phyloP scores from a whole-genome alignment of 35 echinoderm and acorn worm genomes.

The Ptychodera flava region DNA sequence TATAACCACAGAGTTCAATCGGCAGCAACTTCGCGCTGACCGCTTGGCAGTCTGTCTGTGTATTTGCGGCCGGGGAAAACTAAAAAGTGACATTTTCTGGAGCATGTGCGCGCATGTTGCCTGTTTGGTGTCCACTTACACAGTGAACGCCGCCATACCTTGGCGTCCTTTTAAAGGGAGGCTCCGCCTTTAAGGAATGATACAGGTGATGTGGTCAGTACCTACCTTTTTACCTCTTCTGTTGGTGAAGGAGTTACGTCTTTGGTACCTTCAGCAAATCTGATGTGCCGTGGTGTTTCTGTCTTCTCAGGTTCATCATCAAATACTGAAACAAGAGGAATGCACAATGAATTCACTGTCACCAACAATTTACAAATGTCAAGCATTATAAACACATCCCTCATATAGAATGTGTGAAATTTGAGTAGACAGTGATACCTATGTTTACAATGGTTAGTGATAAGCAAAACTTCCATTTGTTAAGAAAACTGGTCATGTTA shows the following conservation, averaged over 20 bases:
- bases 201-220: too few species aligned
- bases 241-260: constrained; percentile 31
- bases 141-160: too few species aligned
- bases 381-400: constrained; percentile 9
- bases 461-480: background rate
- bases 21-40: too few species aligned
- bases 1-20: too few species aligned
- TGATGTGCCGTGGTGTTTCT: constrained; percentile 7
- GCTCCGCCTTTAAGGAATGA: too few species aligned
- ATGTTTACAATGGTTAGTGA: constrained; percentile 11
- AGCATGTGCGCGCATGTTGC: too few species aligned
- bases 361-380: background rate
- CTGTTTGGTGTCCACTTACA: too few species aligned
- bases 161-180: too few species aligned
- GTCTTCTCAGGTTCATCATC: background rate
- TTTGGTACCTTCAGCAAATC: constrained; percentile 33
- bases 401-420: constrained; percentile 11
- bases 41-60: too few species aligned
- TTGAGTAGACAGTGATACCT: constrained; percentile 6
- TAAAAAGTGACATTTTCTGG: too few species aligned
- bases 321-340: background rate
- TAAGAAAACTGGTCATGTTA: background rate
- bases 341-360: background rate
- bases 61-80: too few species aligned
- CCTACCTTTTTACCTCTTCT: constrained; percentile 3